Evolutionary conservation across 30 jellyfish, hydroid and myxozoan species (phyloP), one percentile per base, ranked within the genome.

Genomic region (Aurelia aurita): DNA sequence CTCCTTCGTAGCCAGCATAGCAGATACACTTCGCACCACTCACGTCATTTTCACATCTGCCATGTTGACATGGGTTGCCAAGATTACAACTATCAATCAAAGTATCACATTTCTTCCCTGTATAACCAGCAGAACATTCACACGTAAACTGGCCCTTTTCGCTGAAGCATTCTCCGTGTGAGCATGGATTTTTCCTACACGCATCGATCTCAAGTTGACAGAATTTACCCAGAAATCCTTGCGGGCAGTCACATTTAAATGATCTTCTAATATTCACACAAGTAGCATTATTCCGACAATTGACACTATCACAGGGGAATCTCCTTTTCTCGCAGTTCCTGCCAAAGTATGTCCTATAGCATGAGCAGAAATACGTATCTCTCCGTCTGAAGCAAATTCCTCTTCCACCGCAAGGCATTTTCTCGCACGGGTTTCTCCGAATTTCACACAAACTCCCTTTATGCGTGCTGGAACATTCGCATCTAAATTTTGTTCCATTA

Each of bases 321-420:
- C 69, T 65, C 71, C 79, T 69, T 43, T 69, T 58, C 28, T 58
- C 59, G 83, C 96, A 87, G 23, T 69, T 75, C 12, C 28, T 61
- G 6, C 96, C 96, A 39, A 46, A 72, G 59, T 74, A 87, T 49
- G 89, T 60, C 11, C 87, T 75, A 19, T 74, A 77, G 65, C 96
- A 87, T 0, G 53, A 79, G 27, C 96, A 87, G 80, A 45, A 28
- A 66, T 65, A 54, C 16, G 82, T 6, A 35, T 61, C 87, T 1
- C 90, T 79, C n/a, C 22, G 73, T 29, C 82, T 34, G 55, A 65
- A 39, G 58, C 96, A 87, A 18, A 74, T 49, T 7, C 96, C 96
- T 45, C 84, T 88, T n/a, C 88, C 96, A 3, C 96, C 90, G 72
- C 96, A 87, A 0, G 96, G 96, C 67, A 58, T 57, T 18, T 74